Conservation (phyloP, 2,888 invertebrate species). For the Diabrotica balteata region DNA sequence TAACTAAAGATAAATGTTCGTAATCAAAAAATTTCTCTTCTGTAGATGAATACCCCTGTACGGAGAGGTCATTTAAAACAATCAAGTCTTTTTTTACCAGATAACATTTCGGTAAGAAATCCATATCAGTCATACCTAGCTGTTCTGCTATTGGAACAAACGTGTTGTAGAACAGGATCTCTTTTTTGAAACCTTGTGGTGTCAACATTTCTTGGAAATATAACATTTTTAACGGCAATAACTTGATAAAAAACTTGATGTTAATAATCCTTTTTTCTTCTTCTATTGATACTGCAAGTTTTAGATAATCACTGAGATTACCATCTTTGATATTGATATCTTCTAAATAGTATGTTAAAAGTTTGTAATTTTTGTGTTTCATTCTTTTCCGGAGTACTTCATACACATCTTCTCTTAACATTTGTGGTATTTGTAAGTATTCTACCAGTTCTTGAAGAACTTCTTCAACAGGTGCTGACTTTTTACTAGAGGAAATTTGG, state of each 20-base stretch:
- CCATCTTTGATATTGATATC: neutral
- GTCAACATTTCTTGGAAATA: neutral
- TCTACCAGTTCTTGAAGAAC: neutral
- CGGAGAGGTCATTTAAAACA: neutral
- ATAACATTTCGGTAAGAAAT: conserved; percentile 3
- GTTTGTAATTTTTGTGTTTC: neutral
- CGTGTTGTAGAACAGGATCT: neutral
- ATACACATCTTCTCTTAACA: conserved; percentile 9
- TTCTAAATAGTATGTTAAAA: neutral
- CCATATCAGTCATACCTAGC: neutral
- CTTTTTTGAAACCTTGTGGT: neutral
- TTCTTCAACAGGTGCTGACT: too few relatives aligned
- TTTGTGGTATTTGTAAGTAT: neutral
- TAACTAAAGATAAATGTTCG: neutral
- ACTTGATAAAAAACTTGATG: conserved; percentile 1
- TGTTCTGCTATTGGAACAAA: neutral
- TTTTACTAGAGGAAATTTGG: too few relatives aligned
- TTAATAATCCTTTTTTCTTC: neutral
- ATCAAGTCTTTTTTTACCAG: neutral
- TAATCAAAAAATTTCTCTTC: neutral
- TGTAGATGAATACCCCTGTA: neutral
- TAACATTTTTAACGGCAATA: neutral
- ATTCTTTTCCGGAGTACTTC: neutral
- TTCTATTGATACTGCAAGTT: neutral
- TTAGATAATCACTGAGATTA: neutral